Evolutionary conservation across 2,113 vertebrate genomes (phyloP).

Genomic region (Gallinago jamesoni): DNA sequence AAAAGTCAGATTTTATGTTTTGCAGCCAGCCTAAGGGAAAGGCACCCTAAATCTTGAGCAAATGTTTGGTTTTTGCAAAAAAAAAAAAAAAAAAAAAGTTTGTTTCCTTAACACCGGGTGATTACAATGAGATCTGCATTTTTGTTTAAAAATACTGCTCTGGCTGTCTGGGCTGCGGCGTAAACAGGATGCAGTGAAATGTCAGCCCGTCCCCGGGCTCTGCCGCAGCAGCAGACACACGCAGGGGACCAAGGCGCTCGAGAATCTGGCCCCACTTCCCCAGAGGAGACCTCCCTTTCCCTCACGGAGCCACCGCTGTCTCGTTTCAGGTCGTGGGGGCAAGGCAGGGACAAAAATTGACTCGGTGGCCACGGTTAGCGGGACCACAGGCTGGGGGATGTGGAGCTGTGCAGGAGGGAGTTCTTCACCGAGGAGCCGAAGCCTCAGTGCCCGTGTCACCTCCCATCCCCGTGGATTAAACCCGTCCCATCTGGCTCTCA

Average conservation of each 20-base stretch:
- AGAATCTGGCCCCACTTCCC: background rate
- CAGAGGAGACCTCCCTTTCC: background rate
- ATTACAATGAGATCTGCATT: slow-evolving; percentile 10
- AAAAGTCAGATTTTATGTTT: background rate
- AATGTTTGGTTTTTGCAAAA: background rate
- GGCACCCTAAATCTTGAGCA: background rate
- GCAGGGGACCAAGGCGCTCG: background rate
- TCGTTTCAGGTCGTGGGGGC: background rate
- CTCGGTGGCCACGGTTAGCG: fast-evolving
- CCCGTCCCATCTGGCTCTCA: no score
- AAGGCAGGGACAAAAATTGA: fast-evolving
- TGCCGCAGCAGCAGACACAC: background rate
- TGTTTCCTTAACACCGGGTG: background rate
- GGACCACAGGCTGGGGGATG: no score
- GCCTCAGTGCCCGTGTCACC: background rate
- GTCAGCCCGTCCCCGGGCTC: background rate
- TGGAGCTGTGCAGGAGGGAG: background rate
- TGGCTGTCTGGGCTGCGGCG: background rate
- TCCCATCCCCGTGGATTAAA: background rate
- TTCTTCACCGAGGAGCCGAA: background rate
- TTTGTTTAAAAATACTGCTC: slow-evolving; percentile 49
- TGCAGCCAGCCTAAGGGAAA: background rate
- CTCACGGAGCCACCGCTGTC: background rate
- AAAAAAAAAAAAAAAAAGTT: background rate
- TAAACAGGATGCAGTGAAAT: slow-evolving; percentile 61